phyloP scores from a whole-genome alignment of 2,797 vertebrate species.

The Semotilus atromaculatus region DNA sequence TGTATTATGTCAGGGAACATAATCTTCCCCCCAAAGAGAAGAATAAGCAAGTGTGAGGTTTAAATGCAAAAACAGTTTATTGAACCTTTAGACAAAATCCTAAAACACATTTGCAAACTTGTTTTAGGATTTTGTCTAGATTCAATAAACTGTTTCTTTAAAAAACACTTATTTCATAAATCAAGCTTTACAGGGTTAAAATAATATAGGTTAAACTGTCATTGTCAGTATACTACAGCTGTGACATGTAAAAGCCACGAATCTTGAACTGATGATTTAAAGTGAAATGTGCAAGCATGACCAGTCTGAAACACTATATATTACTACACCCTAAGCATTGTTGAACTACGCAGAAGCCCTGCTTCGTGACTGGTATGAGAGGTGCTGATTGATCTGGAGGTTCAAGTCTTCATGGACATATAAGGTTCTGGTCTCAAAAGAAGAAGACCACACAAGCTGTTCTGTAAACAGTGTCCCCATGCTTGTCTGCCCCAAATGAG shows the following conservation, averaged over 20 bases:
- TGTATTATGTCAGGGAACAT: too few species aligned
- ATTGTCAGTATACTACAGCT: background rate
- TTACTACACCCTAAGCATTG: background rate
- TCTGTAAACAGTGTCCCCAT: conserved; percentile 54
- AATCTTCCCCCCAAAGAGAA: too few species aligned
- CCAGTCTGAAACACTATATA: conserved; percentile 13
- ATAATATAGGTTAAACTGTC: background rate
- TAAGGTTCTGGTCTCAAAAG: conserved; percentile 57
- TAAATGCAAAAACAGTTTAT: too few species aligned
- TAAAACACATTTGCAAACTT: too few species aligned
- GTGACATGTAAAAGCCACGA: background rate
- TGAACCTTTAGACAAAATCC: too few species aligned
- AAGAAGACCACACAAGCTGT: conserved; percentile 59
- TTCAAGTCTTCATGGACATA: conserved; percentile 58
- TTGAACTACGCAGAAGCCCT: background rate
- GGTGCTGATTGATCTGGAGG: conserved; percentile 51
- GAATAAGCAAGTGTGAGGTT: too few species aligned
- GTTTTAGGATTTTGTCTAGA: background rate
- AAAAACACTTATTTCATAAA: background rate
- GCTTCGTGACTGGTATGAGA: background rate
- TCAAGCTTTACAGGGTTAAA: background rate
- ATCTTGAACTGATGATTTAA: background rate
- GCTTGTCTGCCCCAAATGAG: conserved; percentile 32
- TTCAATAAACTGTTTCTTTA: too few species aligned
- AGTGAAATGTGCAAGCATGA: background rate